phyloP scores from a whole-genome alignment of 1,140 invertebrate species.

The Ostrea edulis region DNA sequence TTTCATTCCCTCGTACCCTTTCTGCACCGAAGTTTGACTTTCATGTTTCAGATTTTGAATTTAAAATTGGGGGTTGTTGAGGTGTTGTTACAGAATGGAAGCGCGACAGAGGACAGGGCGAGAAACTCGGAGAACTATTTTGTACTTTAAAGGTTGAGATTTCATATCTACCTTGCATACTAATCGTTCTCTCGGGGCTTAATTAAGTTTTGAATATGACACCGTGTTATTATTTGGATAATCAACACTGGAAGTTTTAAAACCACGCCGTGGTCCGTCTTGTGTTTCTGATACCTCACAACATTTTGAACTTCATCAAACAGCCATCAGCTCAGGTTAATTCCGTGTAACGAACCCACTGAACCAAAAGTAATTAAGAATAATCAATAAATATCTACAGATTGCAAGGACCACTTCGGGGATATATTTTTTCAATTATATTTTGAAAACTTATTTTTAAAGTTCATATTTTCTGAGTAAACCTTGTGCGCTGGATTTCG shows the following conservation, averaged over 20 bases:
- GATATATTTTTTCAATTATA: not conserved
- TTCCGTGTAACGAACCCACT: not conserved
- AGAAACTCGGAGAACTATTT: not conserved
- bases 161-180: not conserved
- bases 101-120: no score
- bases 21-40: not conserved
- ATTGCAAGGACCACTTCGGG: not conserved
- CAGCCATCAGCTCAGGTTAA: not conserved
- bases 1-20: not conserved
- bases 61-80: no score
- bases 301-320: not conserved
- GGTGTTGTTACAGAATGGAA: no score
- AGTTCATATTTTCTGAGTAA: not conserved
- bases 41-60: not conserved
- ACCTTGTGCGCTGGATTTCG: not conserved
- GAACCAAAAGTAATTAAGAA: not conserved
- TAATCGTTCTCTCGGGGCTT: not conserved
- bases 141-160: not conserved
- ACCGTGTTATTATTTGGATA: conserved; percentile 8
- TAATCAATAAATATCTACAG: not conserved
- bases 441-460: not conserved
- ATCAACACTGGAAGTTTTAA: conserved; percentile 21
- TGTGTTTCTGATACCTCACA: not conserved
- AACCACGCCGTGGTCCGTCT: not conserved
- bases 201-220: not conserved